phyloP scores from a whole-genome alignment of 2,888 invertebrate genomes.

The Augiades crinisus region DNA sequence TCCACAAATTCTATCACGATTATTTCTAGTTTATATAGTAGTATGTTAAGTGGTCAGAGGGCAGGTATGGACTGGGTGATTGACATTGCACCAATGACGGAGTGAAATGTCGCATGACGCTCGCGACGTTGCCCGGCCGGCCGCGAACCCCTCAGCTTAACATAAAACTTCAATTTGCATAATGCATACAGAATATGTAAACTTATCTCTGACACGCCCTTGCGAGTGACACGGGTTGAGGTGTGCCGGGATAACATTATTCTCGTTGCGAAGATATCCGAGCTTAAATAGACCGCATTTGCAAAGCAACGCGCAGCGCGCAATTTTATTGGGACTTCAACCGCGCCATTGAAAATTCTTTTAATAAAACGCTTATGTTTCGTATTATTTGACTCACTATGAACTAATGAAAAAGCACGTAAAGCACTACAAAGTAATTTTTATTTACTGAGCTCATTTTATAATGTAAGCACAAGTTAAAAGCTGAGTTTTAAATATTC shows the following conservation, averaged over 20 bases:
- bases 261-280: conserved; percentile 69
- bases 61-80: conserved; percentile 34
- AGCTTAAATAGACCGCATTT: conserved; percentile 74
- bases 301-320: conserved; percentile 56
- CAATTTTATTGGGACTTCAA: conserved; percentile 52
- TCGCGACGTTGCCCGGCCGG: conserved; percentile 33
- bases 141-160: conserved; percentile 51
- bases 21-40: no score
- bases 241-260: conserved; percentile 78
- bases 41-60: conserved; percentile 33
- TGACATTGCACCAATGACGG: conserved; percentile 45
- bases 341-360: conserved; percentile 33
- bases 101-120: conserved; percentile 48
- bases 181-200: conserved; percentile 80
- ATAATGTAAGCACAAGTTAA: no score
- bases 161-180: conserved; percentile 80
- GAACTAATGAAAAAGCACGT: no score
- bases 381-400: no score
- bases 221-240: conserved; percentile 71
- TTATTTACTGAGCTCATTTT: no score
- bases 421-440: no score
- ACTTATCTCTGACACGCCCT: conserved; percentile 78
- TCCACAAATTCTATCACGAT: no score
- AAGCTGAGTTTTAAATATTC: no score
- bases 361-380: background rate